phyloP scores from a whole-genome alignment of 2,797 vertebrate species.

The Thalassophryne amazonica region DNA sequence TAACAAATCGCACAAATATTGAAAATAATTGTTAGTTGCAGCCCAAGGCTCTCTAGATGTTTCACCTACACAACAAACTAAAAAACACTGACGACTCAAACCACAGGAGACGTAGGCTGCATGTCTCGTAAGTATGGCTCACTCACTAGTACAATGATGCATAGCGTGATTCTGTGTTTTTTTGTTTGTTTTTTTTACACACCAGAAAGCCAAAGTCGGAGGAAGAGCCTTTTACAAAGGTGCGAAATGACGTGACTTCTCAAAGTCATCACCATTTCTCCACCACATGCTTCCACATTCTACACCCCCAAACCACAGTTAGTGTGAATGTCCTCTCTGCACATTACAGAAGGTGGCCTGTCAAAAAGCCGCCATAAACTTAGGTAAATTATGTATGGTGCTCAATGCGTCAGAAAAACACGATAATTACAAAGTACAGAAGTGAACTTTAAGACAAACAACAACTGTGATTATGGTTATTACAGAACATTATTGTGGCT shows the following conservation, averaged over 20 bases:
- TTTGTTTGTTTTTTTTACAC: slow-evolving; percentile 46
- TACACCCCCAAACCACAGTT: slow-evolving; percentile 56
- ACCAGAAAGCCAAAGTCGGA: slow-evolving; percentile 37
- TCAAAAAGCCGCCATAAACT: neutral
- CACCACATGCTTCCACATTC: slow-evolving; percentile 44
- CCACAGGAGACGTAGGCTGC: slow-evolving; percentile 15
- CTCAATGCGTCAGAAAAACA: neutral
- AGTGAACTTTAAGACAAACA: no score
- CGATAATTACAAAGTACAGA: neutral
- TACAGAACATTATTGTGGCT: neutral
- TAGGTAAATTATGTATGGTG: neutral
- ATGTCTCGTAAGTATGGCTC: neutral
- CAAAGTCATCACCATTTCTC: slow-evolving; percentile 55
- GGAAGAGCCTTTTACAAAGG: slow-evolving; percentile 40
- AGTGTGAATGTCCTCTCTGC: slow-evolving; percentile 11
- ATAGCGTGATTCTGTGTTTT: slow-evolving; percentile 51
- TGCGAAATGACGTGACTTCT: slow-evolving; percentile 59
- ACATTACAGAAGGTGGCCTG: neutral
- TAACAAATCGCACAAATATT: no score
- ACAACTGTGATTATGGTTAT: neutral
- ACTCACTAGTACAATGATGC: slow-evolving; percentile 27
- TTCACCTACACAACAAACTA: slow-evolving; percentile 8
- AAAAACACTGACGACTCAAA: slow-evolving; percentile 28
- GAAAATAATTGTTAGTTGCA: no score
- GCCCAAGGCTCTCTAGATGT: no score